Percentiles rank a stretch among this genome's conserved stretches.
Evolutionary conservation across 2,113 vertebrate species (phyloP).

Genomic region (Terrapene triunguis): DNA sequence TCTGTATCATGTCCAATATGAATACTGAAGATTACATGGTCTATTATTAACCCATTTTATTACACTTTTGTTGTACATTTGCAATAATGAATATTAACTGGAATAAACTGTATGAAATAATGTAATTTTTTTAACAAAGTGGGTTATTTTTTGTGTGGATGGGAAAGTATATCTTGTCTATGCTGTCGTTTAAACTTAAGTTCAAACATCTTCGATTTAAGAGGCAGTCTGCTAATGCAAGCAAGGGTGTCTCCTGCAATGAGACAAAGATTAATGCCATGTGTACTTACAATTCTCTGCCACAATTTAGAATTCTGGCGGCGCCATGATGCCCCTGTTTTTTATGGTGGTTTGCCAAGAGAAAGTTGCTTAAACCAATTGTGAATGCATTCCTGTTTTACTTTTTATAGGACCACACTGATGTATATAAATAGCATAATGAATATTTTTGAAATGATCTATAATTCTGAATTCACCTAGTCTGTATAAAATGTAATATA

Average conservation of each 20-base stretch:
- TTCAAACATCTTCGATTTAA: conserved; percentile 83
- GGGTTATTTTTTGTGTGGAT: neutral
- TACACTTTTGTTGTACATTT: neutral
- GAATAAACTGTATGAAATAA: conserved; percentile 53
- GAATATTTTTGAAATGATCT: conserved; percentile 84
- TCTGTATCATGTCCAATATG: conserved; percentile 50
- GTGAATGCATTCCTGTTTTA: conserved; percentile 87
- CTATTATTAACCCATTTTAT: conserved; percentile 58
- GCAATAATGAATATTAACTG: conserved; percentile 2
- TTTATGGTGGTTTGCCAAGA: conserved; percentile 90
- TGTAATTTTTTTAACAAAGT: conserved; percentile 62
- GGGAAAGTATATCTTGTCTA: conserved; percentile 72
- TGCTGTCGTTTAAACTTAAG: conserved; percentile 81
- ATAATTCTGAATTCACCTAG: conserved; percentile 82
- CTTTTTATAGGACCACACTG: conserved; percentile 82
- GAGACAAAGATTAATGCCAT: conserved; percentile 96
- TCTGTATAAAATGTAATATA: conserved; percentile 75
- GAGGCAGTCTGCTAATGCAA: conserved; percentile 87
- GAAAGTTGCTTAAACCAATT: conserved; percentile 91
- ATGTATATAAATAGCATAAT: conserved; percentile 85
- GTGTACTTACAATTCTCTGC: conserved; percentile 89
- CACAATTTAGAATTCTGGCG: conserved; percentile 94
- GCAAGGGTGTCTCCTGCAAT: conserved; percentile 87
- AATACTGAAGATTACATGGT: conserved; percentile 28
- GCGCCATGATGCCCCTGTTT: conserved; percentile 93